A percentile compares a stretch with the other conserved stretches of the same genome.
phyloP scores from a whole-genome alignment of 2,113 vertebrate species.

The Cichladusa arquata region DNA sequence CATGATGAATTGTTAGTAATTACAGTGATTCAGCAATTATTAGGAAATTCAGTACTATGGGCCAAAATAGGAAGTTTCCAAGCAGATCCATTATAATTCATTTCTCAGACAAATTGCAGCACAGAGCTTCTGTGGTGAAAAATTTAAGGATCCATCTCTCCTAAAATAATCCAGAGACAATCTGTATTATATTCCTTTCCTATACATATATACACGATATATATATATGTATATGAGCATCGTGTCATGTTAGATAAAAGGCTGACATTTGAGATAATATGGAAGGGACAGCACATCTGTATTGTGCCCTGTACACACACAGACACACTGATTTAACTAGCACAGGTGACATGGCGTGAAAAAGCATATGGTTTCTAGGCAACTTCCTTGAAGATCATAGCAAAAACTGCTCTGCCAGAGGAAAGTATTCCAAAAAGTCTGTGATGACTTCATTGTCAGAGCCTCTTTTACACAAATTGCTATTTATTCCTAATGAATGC shows the following conservation, averaged over 20 bases:
- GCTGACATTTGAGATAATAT: background rate
- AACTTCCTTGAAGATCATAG: background rate
- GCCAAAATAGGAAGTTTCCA: background rate
- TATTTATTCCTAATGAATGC: background rate
- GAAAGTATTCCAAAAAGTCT: background rate
- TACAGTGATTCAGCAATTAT: background rate
- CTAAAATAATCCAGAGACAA: background rate
- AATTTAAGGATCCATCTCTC: background rate
- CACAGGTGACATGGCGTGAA: background rate
- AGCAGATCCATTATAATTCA: background rate
- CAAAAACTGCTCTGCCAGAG: background rate
- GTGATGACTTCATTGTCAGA: conserved; percentile 5
- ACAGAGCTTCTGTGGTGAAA: background rate
- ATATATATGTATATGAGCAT: background rate
- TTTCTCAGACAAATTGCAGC: background rate
- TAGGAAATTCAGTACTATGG: background rate
- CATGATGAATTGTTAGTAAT: background rate
- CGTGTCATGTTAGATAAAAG: background rate
- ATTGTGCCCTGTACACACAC: accelerated
- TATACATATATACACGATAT: background rate
- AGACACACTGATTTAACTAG: background rate
- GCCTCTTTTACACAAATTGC: background rate
- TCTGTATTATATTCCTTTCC: background rate
- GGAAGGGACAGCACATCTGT: background rate
- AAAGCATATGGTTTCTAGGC: background rate